Conservation (phyloP, 2,113 vertebrate species). For the Penelope pileata region DNA sequence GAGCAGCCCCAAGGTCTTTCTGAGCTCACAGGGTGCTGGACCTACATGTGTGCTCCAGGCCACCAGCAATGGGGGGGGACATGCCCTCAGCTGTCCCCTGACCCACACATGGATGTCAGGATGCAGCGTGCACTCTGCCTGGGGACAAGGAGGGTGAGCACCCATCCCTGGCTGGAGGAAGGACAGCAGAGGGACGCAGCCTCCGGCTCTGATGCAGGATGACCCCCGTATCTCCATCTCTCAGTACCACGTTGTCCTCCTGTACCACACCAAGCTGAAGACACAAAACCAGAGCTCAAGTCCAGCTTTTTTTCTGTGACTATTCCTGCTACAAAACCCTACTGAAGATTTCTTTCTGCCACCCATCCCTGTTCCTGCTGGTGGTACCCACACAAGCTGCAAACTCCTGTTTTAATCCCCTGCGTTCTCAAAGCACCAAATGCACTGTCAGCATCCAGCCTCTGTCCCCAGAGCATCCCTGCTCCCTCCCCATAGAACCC, state of each 20-base stretch:
- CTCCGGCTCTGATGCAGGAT: background rate
- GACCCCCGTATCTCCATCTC: background rate
- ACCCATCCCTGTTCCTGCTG: background rate
- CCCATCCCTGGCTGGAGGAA: background rate
- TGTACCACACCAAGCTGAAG: background rate
- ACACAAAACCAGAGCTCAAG: background rate
- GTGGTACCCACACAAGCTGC: no score
- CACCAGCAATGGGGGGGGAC: no score
- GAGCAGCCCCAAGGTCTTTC: background rate
- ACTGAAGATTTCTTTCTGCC: background rate
- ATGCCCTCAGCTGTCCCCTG: background rate
- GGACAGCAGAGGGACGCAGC: background rate
- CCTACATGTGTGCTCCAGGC: accelerated
- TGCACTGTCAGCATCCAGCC: accelerated
- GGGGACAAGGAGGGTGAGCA: background rate
- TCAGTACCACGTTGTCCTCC: accelerated
- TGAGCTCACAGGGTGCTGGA: background rate
- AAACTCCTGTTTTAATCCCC: background rate
- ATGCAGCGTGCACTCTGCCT: background rate
- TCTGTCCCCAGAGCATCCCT: background rate
- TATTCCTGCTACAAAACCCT: background rate
- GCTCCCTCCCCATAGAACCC: background rate
- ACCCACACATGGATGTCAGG: background rate
- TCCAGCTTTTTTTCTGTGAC: background rate
- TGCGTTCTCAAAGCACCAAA: background rate